These are phyloP conservation scores for Planococcus citri DNA, from an alignment of 1,140 invertebrate genomes.

Conservation along the genomic window DNA sequence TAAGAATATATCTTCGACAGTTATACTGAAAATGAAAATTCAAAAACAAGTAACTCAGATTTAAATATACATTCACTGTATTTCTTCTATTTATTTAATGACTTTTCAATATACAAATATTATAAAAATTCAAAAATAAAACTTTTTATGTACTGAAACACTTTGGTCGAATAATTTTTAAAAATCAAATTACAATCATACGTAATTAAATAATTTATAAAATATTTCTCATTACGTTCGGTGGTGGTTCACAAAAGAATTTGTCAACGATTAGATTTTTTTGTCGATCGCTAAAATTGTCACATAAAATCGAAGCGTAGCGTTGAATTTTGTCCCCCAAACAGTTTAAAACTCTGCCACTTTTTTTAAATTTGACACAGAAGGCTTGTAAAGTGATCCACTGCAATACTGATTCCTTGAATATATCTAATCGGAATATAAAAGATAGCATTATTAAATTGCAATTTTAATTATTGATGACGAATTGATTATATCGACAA, in stretches of 20 bases:
- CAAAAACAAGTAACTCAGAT: no score
- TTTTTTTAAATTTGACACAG: not conserved
- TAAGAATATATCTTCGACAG: no score
- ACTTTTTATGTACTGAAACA: no score
- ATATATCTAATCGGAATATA: not conserved
- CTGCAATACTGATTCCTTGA: not conserved
- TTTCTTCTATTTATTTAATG: no score
- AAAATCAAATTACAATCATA: no score
- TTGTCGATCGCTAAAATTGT: not conserved
- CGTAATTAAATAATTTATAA: no score
- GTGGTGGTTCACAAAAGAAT: not conserved
- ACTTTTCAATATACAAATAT: no score
- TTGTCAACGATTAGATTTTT: not conserved
- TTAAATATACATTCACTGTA: no score
- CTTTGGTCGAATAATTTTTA: no score
- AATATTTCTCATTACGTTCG: not conserved
- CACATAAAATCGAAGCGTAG: not conserved
- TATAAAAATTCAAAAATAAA: no score
- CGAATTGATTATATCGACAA: no score
- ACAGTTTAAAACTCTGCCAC: not conserved
- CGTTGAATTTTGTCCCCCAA: not conserved
- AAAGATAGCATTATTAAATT: not conserved
- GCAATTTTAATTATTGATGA: not conserved
- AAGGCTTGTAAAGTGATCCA: not conserved
- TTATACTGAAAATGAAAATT: no score